Evolutionary conservation across 92 coral and sea anemone genomes (phyloP), one percentile per base, ranked within the genome.

Genomic region (Epizoanthus scotinus): DNA sequence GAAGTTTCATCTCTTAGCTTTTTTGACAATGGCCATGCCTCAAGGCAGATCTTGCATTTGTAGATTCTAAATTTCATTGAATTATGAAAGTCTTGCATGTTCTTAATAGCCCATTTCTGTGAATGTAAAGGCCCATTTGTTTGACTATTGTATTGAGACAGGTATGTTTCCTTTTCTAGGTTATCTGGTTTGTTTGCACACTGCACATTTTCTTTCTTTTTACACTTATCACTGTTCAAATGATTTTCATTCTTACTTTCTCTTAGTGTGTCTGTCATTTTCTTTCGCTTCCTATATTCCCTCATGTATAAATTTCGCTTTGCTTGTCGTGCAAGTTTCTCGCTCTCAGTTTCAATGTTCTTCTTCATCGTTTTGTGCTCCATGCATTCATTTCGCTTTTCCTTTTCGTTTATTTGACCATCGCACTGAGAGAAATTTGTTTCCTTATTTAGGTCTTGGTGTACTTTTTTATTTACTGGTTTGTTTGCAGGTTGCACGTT

Each of bases 91-190:
- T 29, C 18, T 62, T 73, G 65, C 70, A 82, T 82, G 82, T 82
- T 84, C 47, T 77, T 84, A 36, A 44, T 78, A 22, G 78, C 87
- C 84, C 85, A 78, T 55, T 64, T 28, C 88, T 78, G 85, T 14
- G 7, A 2, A 69, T 85, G 88, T 18, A 78, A 38, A 9, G 85
- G 84, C 67, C 88, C 88, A 78, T 66, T 78, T 69, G 24, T 69
- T 85, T 67, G 49, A 78, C 85, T 22, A 17, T 85, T 80, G 68
- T 54, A 85, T 63, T 47, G 54, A 55, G 88, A 78, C 77, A 77
- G 27, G 64, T 73, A 84, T 27, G 24, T 63, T 67, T 77, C 75
- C 56, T 81, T 82, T 3, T 83, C 71, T 55, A 40, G 6, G 40
- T 6, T 28, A 56, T 56, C 7, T 21, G 70, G 62, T 38, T 70